A percentile compares a stretch with the other conserved stretches of the same genome.
phyloP scores from a whole-genome alignment of 2,797 vertebrate species.

The Pipistrellus nathusii region DNA sequence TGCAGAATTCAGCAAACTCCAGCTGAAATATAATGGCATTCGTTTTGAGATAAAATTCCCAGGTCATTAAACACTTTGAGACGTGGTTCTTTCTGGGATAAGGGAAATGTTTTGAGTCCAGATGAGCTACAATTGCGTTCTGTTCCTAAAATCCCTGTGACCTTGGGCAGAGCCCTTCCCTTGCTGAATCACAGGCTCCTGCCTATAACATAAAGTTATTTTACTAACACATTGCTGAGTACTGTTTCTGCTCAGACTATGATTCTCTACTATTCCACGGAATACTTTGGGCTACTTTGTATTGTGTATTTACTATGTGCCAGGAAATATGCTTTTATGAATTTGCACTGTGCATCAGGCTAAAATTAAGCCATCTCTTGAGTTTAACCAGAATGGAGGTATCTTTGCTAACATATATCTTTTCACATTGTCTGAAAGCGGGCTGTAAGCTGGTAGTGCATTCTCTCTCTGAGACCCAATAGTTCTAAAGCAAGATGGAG shows the following conservation, averaged over 20 bases:
- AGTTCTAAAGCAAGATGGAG: background rate
- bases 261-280: background rate
- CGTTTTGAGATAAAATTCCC: slow-evolving; percentile 30
- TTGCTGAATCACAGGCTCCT: background rate
- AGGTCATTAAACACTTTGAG: slow-evolving; percentile 45
- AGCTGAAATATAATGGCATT: slow-evolving; percentile 49
- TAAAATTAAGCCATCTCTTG: background rate
- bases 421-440: slow-evolving; percentile 28
- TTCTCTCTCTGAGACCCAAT: slow-evolving; percentile 42
- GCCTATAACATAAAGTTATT: background rate
- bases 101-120: slow-evolving; percentile 3
- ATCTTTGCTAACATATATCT: background rate
- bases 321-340: slow-evolving; percentile 35
- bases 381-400: slow-evolving; percentile 10
- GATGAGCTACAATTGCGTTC: background rate
- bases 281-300: slow-evolving; percentile 31
- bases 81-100: background rate
- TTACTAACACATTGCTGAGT: background rate
- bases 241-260: slow-evolving; percentile 12
- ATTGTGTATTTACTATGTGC: background rate
- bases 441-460: background rate
- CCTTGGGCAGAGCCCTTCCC: background rate
- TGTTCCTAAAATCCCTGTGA: slow-evolving; percentile 13
- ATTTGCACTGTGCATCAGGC: background rate
- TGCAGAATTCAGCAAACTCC: slow-evolving; percentile 57